Base-by-base conservation (phyloP, 1,140 invertebrate species). In the Drosophila pruinosa region DNA sequence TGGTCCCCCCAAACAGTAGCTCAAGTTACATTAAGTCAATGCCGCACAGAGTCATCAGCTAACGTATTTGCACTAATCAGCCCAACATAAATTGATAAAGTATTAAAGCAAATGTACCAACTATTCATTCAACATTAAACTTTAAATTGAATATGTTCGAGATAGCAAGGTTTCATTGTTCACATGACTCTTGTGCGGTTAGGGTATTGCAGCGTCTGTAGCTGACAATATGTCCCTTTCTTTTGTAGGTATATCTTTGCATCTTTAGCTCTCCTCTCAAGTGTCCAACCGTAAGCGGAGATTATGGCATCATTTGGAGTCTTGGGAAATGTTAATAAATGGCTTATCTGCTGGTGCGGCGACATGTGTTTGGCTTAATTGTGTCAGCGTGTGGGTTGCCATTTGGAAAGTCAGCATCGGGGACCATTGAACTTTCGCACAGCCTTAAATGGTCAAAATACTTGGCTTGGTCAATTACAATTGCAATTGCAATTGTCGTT, bases 361-460 rank as follows among this genome's bases (percentile, higher is more conserved):
- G 81, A 86, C 81, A 86, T 88, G 82, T 88, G 78, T 88, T 88
- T 86, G 82, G 82, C 83, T 86, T 86, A 88, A 86, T 86, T 86
- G 82, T 86, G 82, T 86, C 82, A 86, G 82, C 82, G 81, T 86
- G 81, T 86, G 82, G 81, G 81, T 64, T 86, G 69, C 63, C 72
- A 65, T 88, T 86, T 86, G 45, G 82, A 86, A 86, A 86, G 82
- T 73, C 48, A 28, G 6, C 50, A 8, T 8, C 12, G 56, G 41
- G 28, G 21, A 26, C 57, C 24, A 57, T 50, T 85, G 78, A 88
- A 86, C 82, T 86, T 86, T 86, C 81, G 81, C 81, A 86, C 74
- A 81, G 70, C 36, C 81, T 63, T 56, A 86, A 81, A 81, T 86
- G 81, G 81, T 77, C 77, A 86, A 86, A 88, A 81, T 64, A 81